Percentiles rank a stretch among this genome's conserved stretches.
Evolutionary conservation across 2,113 vertebrate genomes (phyloP).

Genomic region (Brienomyrus brachyistius): DNA sequence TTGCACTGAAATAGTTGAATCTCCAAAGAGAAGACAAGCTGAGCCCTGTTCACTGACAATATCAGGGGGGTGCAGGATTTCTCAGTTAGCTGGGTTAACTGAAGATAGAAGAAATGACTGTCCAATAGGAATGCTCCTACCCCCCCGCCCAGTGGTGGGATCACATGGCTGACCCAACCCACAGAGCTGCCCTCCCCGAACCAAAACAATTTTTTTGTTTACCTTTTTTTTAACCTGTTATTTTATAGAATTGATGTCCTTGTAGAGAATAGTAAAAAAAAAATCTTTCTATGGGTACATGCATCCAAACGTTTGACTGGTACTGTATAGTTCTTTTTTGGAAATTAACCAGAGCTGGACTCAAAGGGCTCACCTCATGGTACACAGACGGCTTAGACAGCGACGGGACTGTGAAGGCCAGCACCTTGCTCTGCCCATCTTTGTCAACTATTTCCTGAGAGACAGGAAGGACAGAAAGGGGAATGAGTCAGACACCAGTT

Average conservation of each 20-base stretch:
- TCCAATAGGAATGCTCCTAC: too few species aligned
- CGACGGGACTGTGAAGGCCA: slow-evolving; percentile 92
- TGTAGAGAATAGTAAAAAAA: neutral
- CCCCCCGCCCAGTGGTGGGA: too few species aligned
- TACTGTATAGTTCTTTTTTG: neutral
- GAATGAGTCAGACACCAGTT: neutral
- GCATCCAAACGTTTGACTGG: neutral
- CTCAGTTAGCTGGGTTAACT: neutral
- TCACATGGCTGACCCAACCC: neutral
- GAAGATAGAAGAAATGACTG: too few species aligned
- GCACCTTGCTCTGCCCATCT: slow-evolving; percentile 86
- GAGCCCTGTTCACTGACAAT: neutral
- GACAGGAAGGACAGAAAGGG: neutral
- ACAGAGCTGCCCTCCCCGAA: neutral
- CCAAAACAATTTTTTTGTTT: neutral
- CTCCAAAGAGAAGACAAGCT: neutral
- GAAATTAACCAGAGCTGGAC: neutral
- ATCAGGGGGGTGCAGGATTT: neutral
- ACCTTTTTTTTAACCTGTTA: neutral
- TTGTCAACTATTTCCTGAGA: slow-evolving; percentile 93
- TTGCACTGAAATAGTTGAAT: neutral
- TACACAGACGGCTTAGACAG: slow-evolving; percentile 94
- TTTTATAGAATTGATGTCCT: neutral
- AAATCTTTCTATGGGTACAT: neutral
- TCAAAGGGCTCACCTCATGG: slow-evolving; percentile 76